Base-by-base conservation (phyloP, 2,113 vertebrate species). In the Halcyon senegalensis region DNA sequence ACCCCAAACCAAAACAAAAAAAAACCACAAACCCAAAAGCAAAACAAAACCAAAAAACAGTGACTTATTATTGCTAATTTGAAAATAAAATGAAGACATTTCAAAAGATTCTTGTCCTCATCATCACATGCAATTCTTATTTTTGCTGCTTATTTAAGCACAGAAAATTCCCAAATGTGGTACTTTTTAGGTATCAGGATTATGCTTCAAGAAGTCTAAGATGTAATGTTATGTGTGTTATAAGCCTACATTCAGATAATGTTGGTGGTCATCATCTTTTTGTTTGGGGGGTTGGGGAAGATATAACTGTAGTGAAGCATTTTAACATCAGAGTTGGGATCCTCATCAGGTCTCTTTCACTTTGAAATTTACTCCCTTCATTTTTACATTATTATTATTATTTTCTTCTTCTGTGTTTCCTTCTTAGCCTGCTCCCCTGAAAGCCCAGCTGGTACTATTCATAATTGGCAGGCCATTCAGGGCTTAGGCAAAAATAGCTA, bases 401-500 rank as follows among this genome's bases (percentile, higher is more conserved):
- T 80, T 82, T 53, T 84, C n/a, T 84, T 94, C 53, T 67, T 77
- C 60, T 41, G 5, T 78, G 53, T 87, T 79, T 96, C 94, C 94
- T 96, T 93, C 76, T 92, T 94, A 87, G 64, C 74, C 66, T 84
- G 84, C 69, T 95, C 77, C 89, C 69, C 93, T 95, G 91, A 87
- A 89, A 95, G 89, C 81, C 93, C 96, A 96, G 95, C 96, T 96
- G 96, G 95, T 95, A 91, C 81, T 84, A 73, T 68, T 92, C 89
- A 37, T 75, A 93, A 96, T 95, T 97, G 93, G 95, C 96, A 97
- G 86, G 86, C 95, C 94, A 79, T 84, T 92, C 92, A 84, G 89
- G 77, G 80, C 87, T 93, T 89, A 92, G 92, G 93, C 89, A 96
- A 97, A 96, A 97, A 95, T 96, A 96, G 96, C 89, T 92, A 67